Base-by-base conservation (phyloP, 2,113 vertebrate genomes). In the Bombycilla garrulus region DNA sequence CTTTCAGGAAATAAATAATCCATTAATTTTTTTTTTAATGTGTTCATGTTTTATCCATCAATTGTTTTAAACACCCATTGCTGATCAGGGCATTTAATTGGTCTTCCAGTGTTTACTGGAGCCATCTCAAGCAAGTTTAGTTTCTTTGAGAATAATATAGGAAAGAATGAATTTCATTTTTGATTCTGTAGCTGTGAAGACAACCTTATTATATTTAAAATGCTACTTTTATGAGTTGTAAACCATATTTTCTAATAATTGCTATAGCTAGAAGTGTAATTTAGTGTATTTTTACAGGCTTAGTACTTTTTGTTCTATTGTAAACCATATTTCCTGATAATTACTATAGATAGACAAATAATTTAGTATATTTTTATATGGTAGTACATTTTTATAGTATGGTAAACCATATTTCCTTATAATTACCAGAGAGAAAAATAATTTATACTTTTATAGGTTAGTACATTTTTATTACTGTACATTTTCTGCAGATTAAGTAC, bases 361-460 rank as follows among this genome's bases (percentile, higher is more conserved):
- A 96, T 97, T 97, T 97, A 97, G 94, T 96, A 92, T 96, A 96
- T 94, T 97, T 97, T 95, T 96, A 96, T 97, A 94, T 83, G 82
- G 78, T 94, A 92, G 93, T 97, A 97, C 93, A 91, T 94, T 97
- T 97, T 97, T 97, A 96, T 97, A 92, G 92, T 97, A 95, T 95
- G 83, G 94, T 96, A 97, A 97, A 97, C 96, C 95, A 77, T 97
- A 97, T 96, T 97, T 96, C 94, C 94, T 97, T 95, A 96, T 97
- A 97, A 97, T 97, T 97, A 97, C 97, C 81, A 95, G 86, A 92
- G 82, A 96, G 57, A 97, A 96, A 96, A 97, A 93, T 93, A 97
- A 97, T 94, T 97, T 97, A 96, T 93, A 95, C 86, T 97, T 97
- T 97, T 97, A 95, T 97, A 96, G 96, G 95, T 97, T 97, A 95